phyloP scores from a whole-genome alignment of 2,797 vertebrate species.

The Trichosurus vulpecula region DNA sequence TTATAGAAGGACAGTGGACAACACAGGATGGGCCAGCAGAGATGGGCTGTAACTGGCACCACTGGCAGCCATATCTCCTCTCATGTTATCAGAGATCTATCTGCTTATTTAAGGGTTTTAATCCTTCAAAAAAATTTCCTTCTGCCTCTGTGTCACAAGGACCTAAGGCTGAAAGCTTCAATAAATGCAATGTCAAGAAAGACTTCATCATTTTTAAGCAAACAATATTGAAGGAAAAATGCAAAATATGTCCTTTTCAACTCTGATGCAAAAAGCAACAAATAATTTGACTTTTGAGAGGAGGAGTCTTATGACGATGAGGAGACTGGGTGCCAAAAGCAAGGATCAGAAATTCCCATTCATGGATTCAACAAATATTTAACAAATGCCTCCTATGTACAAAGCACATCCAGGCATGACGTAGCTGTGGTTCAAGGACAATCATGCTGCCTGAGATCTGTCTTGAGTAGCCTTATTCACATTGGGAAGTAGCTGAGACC shows the following conservation, averaged over 20 bases:
- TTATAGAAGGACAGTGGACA: neutral
- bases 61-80: neutral
- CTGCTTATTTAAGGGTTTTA: neutral
- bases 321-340: no score
- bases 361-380: neutral
- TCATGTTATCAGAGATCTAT: neutral
- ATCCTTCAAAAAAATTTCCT: neutral
- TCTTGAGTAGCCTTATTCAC: neutral
- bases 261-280: conserved; percentile 1
- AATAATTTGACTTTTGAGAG: neutral
- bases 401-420: neutral
- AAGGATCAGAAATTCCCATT: neutral
- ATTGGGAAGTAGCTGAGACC: neutral
- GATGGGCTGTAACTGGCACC: neutral
- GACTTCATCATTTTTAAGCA: neutral
- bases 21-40: neutral
- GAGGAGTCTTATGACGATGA: neutral
- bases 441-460: neutral
- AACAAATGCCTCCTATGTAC: neutral
- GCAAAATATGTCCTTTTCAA: conserved; percentile 32
- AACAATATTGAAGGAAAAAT: conserved; percentile 14
- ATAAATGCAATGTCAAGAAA: neutral
- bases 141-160: neutral
- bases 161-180: neutral
- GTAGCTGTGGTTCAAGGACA: neutral